Percentiles rank a stretch among this genome's conserved stretches.
These are phyloP conservation scores for Boloria euphrosyne DNA, from an alignment of 2,888 invertebrate genomes.

Conservation along the genomic window DNA sequence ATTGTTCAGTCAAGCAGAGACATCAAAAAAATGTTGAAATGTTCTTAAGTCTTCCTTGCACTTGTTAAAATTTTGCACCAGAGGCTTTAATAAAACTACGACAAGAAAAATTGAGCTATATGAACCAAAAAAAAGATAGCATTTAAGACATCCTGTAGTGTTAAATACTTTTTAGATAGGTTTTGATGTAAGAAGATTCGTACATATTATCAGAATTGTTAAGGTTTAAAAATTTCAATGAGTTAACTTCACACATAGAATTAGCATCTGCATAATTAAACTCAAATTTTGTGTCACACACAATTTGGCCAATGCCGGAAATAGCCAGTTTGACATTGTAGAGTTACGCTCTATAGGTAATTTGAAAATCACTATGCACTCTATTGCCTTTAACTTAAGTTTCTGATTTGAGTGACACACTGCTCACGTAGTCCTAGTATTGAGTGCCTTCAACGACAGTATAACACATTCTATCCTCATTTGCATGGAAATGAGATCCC, in stretches of 20 bases:
- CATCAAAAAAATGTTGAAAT: no score
- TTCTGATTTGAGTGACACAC: conserved; percentile 17
- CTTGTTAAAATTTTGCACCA: conserved; percentile 42
- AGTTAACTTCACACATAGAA: not conserved
- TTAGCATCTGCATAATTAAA: not conserved
- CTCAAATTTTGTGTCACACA: conserved; percentile 25
- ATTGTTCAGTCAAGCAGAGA: no score
- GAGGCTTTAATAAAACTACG: conserved; percentile 31
- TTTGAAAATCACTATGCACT: not conserved
- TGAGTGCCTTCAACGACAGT: conserved; percentile 51
- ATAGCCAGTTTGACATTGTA: conserved; percentile 31
- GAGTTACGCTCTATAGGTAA: conserved; percentile 15
- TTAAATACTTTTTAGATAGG: conserved; percentile 4
- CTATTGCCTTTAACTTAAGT: conserved; percentile 18
- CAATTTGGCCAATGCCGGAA: conserved; percentile 30
- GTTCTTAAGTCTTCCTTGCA: conserved; percentile 48
- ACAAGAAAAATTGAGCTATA: conserved; percentile 25
- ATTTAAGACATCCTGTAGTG: not conserved
- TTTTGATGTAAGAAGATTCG: conserved; percentile 8
- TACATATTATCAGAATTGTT: no score
- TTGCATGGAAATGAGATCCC: conserved; percentile 80
- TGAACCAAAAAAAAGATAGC: not conserved
- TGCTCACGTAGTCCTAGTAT: conserved; percentile 40
- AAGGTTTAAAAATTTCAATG: no score
- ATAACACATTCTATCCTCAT: conserved; percentile 72